Conservation (phyloP, 1,140 invertebrate genomes). For the Drosophila pectinifera region DNA sequence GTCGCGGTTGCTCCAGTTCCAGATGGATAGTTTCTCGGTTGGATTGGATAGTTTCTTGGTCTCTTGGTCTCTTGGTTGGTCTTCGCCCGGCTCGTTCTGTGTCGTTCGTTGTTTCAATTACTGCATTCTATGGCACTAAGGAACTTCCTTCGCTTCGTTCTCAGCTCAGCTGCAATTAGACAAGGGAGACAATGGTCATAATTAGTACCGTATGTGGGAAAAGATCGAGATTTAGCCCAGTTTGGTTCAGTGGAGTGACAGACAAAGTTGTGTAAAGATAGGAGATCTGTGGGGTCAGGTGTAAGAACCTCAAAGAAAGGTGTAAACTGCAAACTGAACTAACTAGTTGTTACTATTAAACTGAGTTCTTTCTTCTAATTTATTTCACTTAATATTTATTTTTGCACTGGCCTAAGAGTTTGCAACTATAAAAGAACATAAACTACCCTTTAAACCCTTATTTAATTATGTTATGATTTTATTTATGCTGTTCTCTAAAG, state of each 20-base stretch:
- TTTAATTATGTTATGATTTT: no score
- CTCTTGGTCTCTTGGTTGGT: conserved; percentile 18
- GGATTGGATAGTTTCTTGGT: conserved; percentile 17
- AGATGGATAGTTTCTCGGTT: conserved; percentile 34
- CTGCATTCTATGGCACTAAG: conserved; percentile 80
- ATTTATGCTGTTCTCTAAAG: background rate
- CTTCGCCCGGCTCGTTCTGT: conserved; percentile 1
- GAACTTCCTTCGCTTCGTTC: conserved; percentile 63
- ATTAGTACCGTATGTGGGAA: conserved; percentile 23
- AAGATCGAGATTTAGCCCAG: conserved; percentile 1
- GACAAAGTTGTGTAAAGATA: conserved; percentile 4
- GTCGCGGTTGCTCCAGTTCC: conserved; percentile 18
- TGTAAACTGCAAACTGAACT: background rate
- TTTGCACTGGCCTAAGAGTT: no score
- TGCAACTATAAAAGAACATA: no score
- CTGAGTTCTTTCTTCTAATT: background rate
- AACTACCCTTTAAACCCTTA: no score
- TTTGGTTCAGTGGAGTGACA: background rate
- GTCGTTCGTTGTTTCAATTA: conserved; percentile 58
- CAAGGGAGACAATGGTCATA: conserved; percentile 27
- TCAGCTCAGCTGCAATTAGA: conserved; percentile 46
- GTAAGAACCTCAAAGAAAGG: background rate
- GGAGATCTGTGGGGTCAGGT: background rate
- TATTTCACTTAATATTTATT: no score
- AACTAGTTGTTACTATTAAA: conserved; percentile 2